Evolutionary conservation across 2,113 vertebrate genomes (phyloP).

Genomic region (Gallinago undulata): DNA sequence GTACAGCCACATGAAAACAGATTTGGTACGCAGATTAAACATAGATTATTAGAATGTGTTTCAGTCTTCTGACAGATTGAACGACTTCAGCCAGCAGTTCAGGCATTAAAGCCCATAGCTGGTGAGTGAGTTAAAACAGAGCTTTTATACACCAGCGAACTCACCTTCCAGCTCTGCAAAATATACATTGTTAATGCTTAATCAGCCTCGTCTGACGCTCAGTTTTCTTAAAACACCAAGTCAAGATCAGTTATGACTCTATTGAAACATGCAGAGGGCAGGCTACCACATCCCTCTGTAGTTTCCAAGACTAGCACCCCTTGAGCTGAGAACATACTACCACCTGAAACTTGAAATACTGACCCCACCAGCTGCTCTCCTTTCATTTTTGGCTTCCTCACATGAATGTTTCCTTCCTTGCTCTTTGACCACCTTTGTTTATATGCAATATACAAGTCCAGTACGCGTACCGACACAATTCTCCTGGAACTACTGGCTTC

Average conservation of each 20-base stretch:
- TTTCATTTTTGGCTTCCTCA: neutral
- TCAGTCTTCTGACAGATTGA: neutral
- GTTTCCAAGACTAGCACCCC: neutral
- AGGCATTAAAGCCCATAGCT: neutral
- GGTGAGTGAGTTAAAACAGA: neutral
- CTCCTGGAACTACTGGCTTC: neutral
- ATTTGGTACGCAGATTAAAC: rapidly evolving
- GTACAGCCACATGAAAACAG: neutral
- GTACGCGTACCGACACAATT: neutral
- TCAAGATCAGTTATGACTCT: neutral
- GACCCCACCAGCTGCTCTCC: neutral
- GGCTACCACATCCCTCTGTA: neutral
- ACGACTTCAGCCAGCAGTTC: neutral
- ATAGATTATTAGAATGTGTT: neutral
- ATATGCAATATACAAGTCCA: neutral
- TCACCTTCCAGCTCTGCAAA: neutral
- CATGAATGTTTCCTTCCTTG: neutral
- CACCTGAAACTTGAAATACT: neutral
- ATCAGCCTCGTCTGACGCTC: neutral
- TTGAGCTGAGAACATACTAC: neutral
- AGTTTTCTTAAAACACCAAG: neutral
- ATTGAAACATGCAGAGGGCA: neutral
- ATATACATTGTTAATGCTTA: neutral
- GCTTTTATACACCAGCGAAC: neutral
- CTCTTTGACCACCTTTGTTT: neutral